Evolutionary conservation across 2,888 invertebrate species (phyloP), one percentile per base, ranked within the genome.

Genomic region (Romanomermis culicivorax): DNA sequence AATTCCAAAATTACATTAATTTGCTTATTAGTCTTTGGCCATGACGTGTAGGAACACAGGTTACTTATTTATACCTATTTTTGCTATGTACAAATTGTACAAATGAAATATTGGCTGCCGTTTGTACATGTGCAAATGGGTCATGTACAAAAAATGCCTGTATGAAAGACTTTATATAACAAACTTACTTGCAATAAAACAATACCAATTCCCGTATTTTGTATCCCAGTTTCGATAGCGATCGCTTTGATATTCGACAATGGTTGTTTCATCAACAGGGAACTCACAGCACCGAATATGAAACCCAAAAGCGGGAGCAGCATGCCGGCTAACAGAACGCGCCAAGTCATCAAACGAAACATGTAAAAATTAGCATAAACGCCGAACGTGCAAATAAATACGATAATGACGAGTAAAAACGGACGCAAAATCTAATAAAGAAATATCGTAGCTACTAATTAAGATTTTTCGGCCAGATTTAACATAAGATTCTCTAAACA

Each of bases 291-390:
- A 2, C 74, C 74, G 54, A 72, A 69, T 57, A 70, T 57, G 62
- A 74, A 75, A 1, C 74, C 74, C 36, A 69, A 65, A 57, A 69
- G 71, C 0, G 74, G 72, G 30, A 74, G 64, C 1, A 69, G 57
- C 11, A 73, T 62, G 20, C 74, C 72, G 2, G 72, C 67, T 7
- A 68, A 48, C 2, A 70, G 56, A 43, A 63, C 67, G 17, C 64
- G 61, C 61, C 64, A 62, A 1, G 69, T 68, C 57, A 73, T 64
- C 57, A 72, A 61, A 27, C 62, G 61, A 61, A 74, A 72, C 57
- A 74, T 70, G 64, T 71, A 73, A 53, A 68, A 60, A 59, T 74
- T 71, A 54, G 69, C 66, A 55, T 71, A 70, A 2, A 72, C 65
- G 1, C 74, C 75, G 51, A 72, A 63, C 25, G 62, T 62, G 23